These are phyloP conservation scores for Drosophila subquinaria DNA, from an alignment of 2,888 invertebrate species.

Conservation along the genomic window DNA sequence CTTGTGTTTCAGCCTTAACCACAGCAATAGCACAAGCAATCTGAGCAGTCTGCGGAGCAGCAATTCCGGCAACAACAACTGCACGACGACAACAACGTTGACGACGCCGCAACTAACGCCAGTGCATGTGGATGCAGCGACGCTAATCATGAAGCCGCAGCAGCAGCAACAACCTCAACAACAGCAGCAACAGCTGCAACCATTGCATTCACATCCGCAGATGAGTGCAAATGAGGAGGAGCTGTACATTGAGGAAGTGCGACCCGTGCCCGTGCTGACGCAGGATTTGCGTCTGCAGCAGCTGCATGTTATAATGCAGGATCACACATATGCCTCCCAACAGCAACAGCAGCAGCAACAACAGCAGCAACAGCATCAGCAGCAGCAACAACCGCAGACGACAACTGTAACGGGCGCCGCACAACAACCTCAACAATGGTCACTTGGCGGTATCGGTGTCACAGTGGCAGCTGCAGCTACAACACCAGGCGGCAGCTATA, in stretches of 20 bases:
- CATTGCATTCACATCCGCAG: conserved; percentile 32
- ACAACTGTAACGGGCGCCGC: conserved; percentile 31
- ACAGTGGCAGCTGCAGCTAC: conserved; percentile 60
- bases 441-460: conserved; percentile 80
- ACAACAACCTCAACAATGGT: conserved; percentile 76
- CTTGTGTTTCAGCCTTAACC: conserved; percentile 45
- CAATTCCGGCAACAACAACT: conserved; percentile 36
- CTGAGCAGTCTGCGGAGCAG: conserved; percentile 48
- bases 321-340: conserved; percentile 84
- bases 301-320: conserved; percentile 84
- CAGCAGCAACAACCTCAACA: conserved; percentile 23
- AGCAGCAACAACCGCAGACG: conserved; percentile 42
- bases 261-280: conserved; percentile 83
- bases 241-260: conserved; percentile 84
- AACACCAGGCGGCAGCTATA: conserved; percentile 38
- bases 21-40: conserved; percentile 63
- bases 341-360: conserved; percentile 57
- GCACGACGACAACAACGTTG: conserved; percentile 35
- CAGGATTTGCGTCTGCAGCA: conserved; percentile 83
- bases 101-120: conserved; percentile 51
- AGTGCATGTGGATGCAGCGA: conserved; percentile 39
- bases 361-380: conserved; percentile 52
- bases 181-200: conserved; percentile 26
- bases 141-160: conserved; percentile 41
- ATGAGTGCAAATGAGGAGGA: conserved; percentile 82